Base-by-base conservation (phyloP, 1,140 invertebrate genomes). In the Oedothorax gibbosus region DNA sequence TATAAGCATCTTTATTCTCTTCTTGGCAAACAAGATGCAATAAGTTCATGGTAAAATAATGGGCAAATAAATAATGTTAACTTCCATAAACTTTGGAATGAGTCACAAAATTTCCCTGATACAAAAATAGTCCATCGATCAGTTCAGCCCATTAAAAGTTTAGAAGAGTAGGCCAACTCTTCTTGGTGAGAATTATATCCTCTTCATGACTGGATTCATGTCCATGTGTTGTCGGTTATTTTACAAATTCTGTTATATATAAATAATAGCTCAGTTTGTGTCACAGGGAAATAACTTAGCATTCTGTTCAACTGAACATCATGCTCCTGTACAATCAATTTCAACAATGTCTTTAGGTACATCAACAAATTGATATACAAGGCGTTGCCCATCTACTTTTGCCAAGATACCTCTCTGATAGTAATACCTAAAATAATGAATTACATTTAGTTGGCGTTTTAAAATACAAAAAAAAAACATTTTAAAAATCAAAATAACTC, bases 301-400 rank as follows among this genome's bases (percentile, higher is more conserved):
- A 73, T 15, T 82, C 53, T 35, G 14, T 72, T 64, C n/a, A 21
- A 50, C 10, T 53, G n/a, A 65, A 51, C 73, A 85, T 85, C 83
- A 85, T 51, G 86, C 76, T 84, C 80, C 76, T 57, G 86, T 75
- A 81, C 86, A 87, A 66, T 87, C 86, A 54, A 99, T 99, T 92
- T 99, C 97, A 71, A 99, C 93, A 86, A 99, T 98, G 90, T 98
- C 97, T 92, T 98, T 98, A 88, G 98, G 98, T 88, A 99, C 97
- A 90, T 99, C 97, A 72, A 99, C 98, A 92, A 99, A 99, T 92
- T 99, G 98, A 91, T 99, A 99, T 20, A 99, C 98, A 76, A 99
- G 92, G 86, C 98, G 92, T 90, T 99, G 98, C 7, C 98, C 98
- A 91, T 99, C 98, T 49, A 99, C 98, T 92, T 99, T 99, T 86